These are phyloP conservation scores for Phoxinus dragarum DNA, from an alignment of 2,797 vertebrate genomes.

Conservation along the genomic window DNA sequence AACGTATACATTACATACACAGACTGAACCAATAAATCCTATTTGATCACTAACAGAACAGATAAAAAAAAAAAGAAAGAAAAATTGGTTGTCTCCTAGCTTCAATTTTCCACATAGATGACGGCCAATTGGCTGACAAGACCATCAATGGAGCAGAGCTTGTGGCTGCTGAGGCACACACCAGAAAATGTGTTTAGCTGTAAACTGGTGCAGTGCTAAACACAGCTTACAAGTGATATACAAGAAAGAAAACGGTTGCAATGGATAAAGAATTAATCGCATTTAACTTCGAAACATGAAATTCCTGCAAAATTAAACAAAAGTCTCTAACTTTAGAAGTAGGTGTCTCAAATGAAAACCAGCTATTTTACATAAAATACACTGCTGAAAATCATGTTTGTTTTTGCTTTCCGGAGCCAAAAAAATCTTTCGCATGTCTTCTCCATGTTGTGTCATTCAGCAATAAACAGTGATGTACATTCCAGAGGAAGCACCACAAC, in stretches of 20 bases:
- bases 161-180: background rate
- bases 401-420: background rate
- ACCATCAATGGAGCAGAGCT: background rate
- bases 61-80: background rate
- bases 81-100: background rate
- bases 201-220: background rate
- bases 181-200: background rate
- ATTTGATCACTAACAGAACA: background rate
- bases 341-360: background rate
- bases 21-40: background rate
- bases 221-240: background rate
- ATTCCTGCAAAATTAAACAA: background rate
- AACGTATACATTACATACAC: background rate
- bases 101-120: slow-evolving; percentile 17
- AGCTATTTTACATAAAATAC: background rate
- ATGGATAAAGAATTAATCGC: background rate
- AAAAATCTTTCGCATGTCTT: slow-evolving; percentile 36
- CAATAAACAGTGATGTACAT: slow-evolving; percentile 54
- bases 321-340: background rate
- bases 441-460: slow-evolving; percentile 55
- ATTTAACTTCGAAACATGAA: background rate
- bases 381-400: background rate
- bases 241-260: background rate
- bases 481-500: slow-evolving; percentile 55
- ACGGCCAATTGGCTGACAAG: background rate